These are phyloP conservation scores for Mus pahari DNA, from an alignment of 2,113 vertebrate genomes.

Conservation along the genomic window DNA sequence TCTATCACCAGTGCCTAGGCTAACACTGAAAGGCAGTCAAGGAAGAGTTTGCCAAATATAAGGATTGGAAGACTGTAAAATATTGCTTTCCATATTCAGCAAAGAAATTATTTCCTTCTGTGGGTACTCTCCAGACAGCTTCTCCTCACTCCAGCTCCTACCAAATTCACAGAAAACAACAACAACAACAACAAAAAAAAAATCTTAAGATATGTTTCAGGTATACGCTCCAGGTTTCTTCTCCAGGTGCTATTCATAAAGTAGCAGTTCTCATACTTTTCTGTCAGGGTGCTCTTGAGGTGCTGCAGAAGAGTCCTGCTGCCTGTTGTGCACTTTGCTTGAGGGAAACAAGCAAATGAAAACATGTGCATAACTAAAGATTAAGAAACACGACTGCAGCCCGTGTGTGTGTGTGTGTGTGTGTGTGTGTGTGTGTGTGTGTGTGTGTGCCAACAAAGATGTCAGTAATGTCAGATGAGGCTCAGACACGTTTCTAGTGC, in stretches of 20 bases:
- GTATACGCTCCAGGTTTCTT: slow-evolving; percentile 46
- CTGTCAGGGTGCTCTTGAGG: slow-evolving; percentile 80
- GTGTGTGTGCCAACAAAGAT: slow-evolving; percentile 79
- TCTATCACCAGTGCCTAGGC: not conserved
- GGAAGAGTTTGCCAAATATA: not conserved
- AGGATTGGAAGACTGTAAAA: not conserved
- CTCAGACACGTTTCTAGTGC: slow-evolving; percentile 80
- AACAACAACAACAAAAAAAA: not conserved
- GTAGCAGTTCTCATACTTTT: slow-evolving; percentile 80
- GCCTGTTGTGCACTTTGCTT: slow-evolving; percentile 80
- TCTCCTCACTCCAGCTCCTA: slow-evolving; percentile 8
- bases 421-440: no score
- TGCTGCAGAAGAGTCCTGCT: slow-evolving; percentile 74
- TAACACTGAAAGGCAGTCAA: not conserved
- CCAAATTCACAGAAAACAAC: not conserved
- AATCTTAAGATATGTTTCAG: slow-evolving; percentile 65
- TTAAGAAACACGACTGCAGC: slow-evolving; percentile 78
- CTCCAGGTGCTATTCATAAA: slow-evolving; percentile 76
- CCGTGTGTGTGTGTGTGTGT: no score
- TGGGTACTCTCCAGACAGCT: not conserved
- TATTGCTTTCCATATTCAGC: slow-evolving; percentile 7
- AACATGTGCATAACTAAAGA: slow-evolving; percentile 86
- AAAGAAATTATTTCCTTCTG: slow-evolving; percentile 47
- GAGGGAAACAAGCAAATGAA: slow-evolving; percentile 79
- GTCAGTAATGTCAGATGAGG: slow-evolving; percentile 80